These are phyloP conservation scores for Plebejus argus DNA, from an alignment of 2,888 invertebrate species.

Conservation along the genomic window DNA sequence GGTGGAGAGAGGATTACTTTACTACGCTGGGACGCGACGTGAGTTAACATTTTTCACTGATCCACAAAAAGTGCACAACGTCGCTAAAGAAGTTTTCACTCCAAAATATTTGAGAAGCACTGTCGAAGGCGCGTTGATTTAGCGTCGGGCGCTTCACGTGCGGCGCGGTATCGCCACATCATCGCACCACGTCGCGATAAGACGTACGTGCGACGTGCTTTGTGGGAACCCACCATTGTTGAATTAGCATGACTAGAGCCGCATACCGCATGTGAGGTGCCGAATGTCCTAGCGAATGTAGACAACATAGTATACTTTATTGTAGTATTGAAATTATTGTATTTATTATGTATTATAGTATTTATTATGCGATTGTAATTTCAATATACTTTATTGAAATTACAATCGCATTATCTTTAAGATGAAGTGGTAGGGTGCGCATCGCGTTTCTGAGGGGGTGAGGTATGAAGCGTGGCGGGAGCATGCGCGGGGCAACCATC, in stretches of 20 bases:
- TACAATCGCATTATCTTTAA: too few relatives aligned
- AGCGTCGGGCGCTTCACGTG: slow-evolving; percentile 43
- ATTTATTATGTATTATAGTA: too few relatives aligned
- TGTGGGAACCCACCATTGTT: slow-evolving; percentile 47
- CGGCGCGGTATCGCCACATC: slow-evolving; percentile 45
- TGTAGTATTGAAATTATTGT: too few relatives aligned
- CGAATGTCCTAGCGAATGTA: not conserved
- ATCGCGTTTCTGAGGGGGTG: too few relatives aligned
- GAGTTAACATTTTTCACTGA: too few relatives aligned
- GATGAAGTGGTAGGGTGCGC: too few relatives aligned
- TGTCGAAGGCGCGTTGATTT: slow-evolving; percentile 37
- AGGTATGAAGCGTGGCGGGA: too few relatives aligned
- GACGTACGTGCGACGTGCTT: slow-evolving; percentile 48
- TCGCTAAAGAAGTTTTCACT: not conserved
- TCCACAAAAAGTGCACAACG: not conserved
- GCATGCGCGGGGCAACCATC: too few relatives aligned
- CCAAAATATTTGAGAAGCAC: slow-evolving; percentile 32
- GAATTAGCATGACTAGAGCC: slow-evolving; percentile 38
- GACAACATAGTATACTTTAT: not conserved
- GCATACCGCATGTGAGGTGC: not conserved
- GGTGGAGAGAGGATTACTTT: too few relatives aligned
- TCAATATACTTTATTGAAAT: too few relatives aligned
- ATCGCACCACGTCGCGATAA: slow-evolving; percentile 45
- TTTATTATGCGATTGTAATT: too few relatives aligned
- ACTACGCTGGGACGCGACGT: too few relatives aligned